phyloP scores from a whole-genome alignment of 1,140 invertebrate species.

The Zaprionus inermis region DNA sequence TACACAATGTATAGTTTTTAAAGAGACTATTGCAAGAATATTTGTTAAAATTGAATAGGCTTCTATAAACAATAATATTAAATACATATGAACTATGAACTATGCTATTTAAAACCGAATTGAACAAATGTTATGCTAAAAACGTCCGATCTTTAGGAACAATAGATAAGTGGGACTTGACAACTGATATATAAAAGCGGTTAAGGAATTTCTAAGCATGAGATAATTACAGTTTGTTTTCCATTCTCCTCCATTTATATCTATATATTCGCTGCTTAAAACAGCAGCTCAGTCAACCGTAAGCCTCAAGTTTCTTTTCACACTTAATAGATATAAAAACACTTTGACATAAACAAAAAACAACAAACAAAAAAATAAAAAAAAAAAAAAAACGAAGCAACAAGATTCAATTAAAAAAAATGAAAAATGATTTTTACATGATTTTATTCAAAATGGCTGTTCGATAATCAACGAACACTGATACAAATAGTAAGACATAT shows the following conservation, averaged over 20 bases:
- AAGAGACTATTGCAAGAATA: slow-evolving; percentile 40
- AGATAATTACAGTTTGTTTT: slow-evolving; percentile 15
- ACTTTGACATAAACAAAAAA: slow-evolving; percentile 24
- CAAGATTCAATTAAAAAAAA: slow-evolving; percentile 43
- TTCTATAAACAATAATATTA: slow-evolving; percentile 28
- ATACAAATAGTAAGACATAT: slow-evolving; percentile 4
- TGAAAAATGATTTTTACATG: slow-evolving; percentile 1
- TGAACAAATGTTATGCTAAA: slow-evolving; percentile 43
- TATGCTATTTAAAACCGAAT: slow-evolving; percentile 32
- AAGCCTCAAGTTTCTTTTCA: slow-evolving; percentile 36
- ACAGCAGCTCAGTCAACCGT: slow-evolving; percentile 25
- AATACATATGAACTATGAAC: slow-evolving; percentile 33
- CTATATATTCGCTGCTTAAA: slow-evolving; percentile 23
- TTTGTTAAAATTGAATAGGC: slow-evolving; percentile 57
- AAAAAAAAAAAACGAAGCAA: slow-evolving; percentile 20
- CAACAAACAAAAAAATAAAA: slow-evolving; percentile 11
- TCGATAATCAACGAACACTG: neutral
- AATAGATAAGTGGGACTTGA: neutral
- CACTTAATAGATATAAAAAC: slow-evolving; percentile 35
- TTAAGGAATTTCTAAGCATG: slow-evolving; percentile 5
- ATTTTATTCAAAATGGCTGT: slow-evolving; percentile 1
- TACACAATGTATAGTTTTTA: slow-evolving; percentile 48
- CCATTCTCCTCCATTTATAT: slow-evolving; percentile 28
- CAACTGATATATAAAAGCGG: neutral
- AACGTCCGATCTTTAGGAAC: slow-evolving; percentile 32